Evolutionary conservation across 2,113 vertebrate species (phyloP).

Genomic region (Sinocyclocheilus grahami): DNA sequence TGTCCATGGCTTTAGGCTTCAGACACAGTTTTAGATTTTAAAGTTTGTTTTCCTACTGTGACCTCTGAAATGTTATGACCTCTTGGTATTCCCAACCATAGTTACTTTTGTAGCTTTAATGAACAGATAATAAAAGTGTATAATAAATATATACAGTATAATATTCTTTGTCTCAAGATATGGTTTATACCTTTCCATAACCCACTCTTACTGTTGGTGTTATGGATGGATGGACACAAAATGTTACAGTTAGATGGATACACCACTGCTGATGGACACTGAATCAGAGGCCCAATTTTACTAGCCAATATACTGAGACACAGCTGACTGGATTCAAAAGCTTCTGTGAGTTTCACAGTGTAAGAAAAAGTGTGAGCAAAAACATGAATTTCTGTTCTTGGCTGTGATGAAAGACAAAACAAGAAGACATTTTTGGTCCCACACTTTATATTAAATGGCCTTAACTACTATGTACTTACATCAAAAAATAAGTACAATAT

Average conservation of each 20-base stretch:
- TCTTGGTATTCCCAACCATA: neutral
- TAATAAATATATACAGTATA: neutral
- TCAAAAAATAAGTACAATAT: too few relatives aligned
- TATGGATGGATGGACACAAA: neutral
- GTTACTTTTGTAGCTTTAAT: too few relatives aligned
- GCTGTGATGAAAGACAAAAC: neutral
- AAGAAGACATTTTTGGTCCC: too few relatives aligned
- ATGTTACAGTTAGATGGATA: neutral
- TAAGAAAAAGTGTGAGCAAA: neutral
- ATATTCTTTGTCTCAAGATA: neutral
- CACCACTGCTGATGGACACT: neutral
- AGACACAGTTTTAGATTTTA: neutral
- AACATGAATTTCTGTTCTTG: neutral
- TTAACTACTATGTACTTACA: too few relatives aligned
- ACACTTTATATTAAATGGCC: too few relatives aligned
- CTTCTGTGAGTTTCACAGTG: neutral
- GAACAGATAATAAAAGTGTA: too few relatives aligned
- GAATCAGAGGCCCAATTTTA: neutral
- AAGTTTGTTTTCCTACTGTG: neutral
- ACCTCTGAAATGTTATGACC: neutral
- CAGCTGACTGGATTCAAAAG: neutral
- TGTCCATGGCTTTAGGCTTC: neutral
- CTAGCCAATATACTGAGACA: slow-evolving; percentile 1
- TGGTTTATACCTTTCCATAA: neutral
- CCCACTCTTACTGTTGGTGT: neutral